Conservation (phyloP, 2,888 invertebrate genomes). For the Herminia tarsipennalis region DNA sequence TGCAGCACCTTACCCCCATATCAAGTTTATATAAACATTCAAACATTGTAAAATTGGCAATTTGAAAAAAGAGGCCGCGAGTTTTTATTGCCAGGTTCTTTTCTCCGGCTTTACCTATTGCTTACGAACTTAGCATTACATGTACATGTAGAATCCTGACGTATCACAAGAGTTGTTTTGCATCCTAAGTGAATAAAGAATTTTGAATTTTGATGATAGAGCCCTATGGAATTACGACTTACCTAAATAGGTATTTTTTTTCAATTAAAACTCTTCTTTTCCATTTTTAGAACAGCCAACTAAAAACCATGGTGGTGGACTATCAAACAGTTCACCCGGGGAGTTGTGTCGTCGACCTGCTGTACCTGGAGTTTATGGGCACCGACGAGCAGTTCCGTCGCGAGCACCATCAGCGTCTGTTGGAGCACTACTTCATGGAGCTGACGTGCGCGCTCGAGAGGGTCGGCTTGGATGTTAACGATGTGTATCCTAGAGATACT, state of each 20-base stretch:
- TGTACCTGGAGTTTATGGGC: conserved; percentile 58
- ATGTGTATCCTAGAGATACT: conserved; percentile 51
- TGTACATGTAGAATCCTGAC: too few relatives aligned
- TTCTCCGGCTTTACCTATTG: too few relatives aligned
- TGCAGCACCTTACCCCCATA: too few relatives aligned
- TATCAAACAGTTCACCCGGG: conserved; percentile 59
- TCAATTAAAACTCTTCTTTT: conserved; percentile 23
- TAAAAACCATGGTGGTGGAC: conserved; percentile 52
- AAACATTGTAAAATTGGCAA: too few relatives aligned
- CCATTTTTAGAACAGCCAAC: conserved; percentile 37
- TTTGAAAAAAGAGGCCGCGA: too few relatives aligned
- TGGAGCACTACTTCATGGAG: conserved; percentile 52
- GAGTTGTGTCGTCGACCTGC: conserved; percentile 50
- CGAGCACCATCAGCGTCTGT: conserved; percentile 44
- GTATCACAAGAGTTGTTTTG: too few relatives aligned
- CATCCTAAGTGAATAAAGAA: too few relatives aligned
- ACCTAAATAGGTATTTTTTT: conserved; percentile 7
- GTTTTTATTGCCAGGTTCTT: too few relatives aligned
- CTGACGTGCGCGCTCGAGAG: conserved; percentile 42
- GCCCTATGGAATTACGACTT: background rate
- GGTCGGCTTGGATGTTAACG: conserved; percentile 43
- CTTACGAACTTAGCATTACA: too few relatives aligned
- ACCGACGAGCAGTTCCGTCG: conserved; percentile 59
- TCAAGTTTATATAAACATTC: too few relatives aligned
- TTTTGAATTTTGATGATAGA: background rate